Base-by-base conservation (phyloP, 2,797 vertebrate genomes). In the Catostomus latipinnis region DNA sequence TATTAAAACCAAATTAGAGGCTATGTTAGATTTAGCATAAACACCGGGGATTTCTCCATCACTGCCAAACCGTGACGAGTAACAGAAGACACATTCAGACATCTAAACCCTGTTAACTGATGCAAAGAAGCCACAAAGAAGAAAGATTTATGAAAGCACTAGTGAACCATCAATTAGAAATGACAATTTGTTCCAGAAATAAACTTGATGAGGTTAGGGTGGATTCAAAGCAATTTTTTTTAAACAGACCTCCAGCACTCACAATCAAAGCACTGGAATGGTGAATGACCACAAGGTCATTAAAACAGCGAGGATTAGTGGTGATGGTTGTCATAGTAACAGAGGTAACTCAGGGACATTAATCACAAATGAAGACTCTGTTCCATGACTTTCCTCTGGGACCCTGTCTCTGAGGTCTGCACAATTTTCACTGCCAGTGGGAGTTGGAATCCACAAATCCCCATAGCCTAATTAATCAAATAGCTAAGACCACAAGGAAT, bases 291-390 rank as follows among this genome's bases (percentile, higher is more conserved):
- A 81, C 45, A 10, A 67, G 54, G 61, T 74, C 68, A 70, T 84
- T 88, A 58, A 84, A 86, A 80, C 77, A 80, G 74, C 54, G 60
- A 52, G 68, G 73, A 79, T 86, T 77, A 81, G 60, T 58, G 74
- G 66, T 69, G 63, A 65, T 11, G 72, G 76, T 61, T 82, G 63
- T 66, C 70, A 83, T 68, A 56, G 83, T 61, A 60, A 80, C 71
- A 22, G 53, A 76, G 70, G 76, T 80, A 62, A 78, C 72, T 75
- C 65, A 46, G 54, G 49, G 9, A 78, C 81, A 77, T 74, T 66
- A 53, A 57, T 71, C 69, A 82, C 79, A 74, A 63, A 78, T 61
- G 62, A 76, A 68, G 68, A 76, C 62, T 74, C 58, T 72, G 76
- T 62, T 76, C 71, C 76, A 34, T 66, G 43, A 63, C 34, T 65